Base-by-base conservation (phyloP, 2,888 invertebrate species). In the Listrodromus nycthemerus region DNA sequence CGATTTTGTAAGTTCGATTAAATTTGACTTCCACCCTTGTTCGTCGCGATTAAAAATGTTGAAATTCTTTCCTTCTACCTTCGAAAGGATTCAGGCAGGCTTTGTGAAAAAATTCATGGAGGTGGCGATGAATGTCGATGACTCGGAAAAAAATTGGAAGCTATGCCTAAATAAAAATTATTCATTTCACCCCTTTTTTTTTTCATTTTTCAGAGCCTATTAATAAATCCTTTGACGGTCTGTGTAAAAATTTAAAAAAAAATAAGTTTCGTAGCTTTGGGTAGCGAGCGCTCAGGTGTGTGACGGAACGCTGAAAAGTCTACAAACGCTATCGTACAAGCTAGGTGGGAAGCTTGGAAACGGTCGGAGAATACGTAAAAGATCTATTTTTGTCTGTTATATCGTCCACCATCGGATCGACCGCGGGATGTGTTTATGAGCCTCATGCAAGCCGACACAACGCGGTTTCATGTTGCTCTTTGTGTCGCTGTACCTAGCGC, bases 361-460 rank as follows among this genome's bases (percentile, higher is more conserved):
- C 63, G 41, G 13, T 41, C 70, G 70, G 63, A 52, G 50, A 74
- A 77, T 65, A 81, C 83, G 78, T 69, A 77, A 74, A 78, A 82
- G 83, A 78, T 85, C 85, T 86, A 86, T 86, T 85, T 84, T 70
- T 71, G 77, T 82, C 67, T 52, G 55, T 73, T 58, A 58, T 58
- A 79, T 50, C 58, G 45, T 50, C 55, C 67, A 75, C 78, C 67
- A 75, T 78, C 82, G 69, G 52, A 61, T 41, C 41, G 33, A 78
- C 61, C 48, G 37, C 33, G 45, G 58, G 33, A 63, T 78, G 66
- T 69, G 63, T 55, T 41, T 61, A 16, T 48, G 52, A 10, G 50
- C 41, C 70, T 41, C 73, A 69, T 61, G 50, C 33, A 69, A 76
- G 58, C 67, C 55, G 33, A n/a, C 37, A 73, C 37, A 19, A 19